A percentile compares a stretch with the other conserved stretches of the same genome.
These are phyloP conservation scores for Tetramorium parvispinum DNA, from an alignment of 1,140 invertebrate species.

Conservation along the genomic window DNA sequence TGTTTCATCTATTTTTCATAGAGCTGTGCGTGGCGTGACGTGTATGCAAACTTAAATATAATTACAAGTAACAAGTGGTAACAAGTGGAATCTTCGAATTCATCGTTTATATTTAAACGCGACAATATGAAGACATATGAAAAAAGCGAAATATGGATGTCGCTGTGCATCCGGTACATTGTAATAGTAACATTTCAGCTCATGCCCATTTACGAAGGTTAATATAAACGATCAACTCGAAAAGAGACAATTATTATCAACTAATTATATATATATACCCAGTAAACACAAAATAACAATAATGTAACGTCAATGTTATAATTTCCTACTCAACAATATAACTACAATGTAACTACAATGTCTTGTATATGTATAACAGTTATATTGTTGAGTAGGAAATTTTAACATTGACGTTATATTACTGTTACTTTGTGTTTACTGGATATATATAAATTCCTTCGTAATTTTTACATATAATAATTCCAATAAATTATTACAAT, in stretches of 20 bases:
- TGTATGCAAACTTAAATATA: slow-evolving; percentile 6
- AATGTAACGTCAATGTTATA: too few relatives aligned
- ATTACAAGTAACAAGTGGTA: slow-evolving; percentile 9
- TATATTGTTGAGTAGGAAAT: too few relatives aligned
- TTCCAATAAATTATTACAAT: neutral
- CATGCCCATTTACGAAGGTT: neutral
- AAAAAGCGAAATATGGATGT: neutral
- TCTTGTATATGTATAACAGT: too few relatives aligned
- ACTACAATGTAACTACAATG: too few relatives aligned
- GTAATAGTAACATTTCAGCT: neutral
- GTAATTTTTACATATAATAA: neutral
- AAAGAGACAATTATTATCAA: neutral
- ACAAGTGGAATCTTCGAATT: slow-evolving; percentile 20
- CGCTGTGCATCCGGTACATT: neutral
- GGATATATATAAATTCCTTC: neutral
- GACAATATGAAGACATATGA: neutral
- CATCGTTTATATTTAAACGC: neutral
- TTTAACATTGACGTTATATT: too few relatives aligned
- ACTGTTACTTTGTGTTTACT: too few relatives aligned
- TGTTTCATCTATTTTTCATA: neutral
- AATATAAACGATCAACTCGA: neutral
- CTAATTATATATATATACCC: neutral
- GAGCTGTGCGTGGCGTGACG: neutral
- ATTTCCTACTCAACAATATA: too few relatives aligned
- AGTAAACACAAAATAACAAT: too few relatives aligned